A percentile compares a stretch with the other conserved stretches of the same genome.
Evolutionary conservation across 2,797 vertebrate genomes (phyloP).

Genomic region (Leuciscus waleckii): DNA sequence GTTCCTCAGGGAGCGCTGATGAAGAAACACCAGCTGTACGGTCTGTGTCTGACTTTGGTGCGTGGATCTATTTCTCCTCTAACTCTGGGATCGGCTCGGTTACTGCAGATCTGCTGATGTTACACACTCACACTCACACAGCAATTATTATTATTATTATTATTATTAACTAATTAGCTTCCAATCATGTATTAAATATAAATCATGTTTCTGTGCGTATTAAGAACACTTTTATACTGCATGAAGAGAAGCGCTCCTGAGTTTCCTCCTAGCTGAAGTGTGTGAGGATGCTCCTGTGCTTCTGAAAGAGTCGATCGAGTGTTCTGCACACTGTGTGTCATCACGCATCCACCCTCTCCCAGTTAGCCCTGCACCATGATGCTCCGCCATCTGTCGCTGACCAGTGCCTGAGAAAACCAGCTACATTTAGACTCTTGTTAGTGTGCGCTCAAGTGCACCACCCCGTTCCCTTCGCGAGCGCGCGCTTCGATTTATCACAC

Average conservation of each 20-base stretch:
- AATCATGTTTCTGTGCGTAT: not conserved
- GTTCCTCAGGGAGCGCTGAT: not conserved
- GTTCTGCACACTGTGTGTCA: constrained; percentile 63
- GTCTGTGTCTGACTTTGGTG: not conserved
- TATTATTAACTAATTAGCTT: not conserved
- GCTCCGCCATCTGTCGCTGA: constrained; percentile 83
- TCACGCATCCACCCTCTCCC: constrained; percentile 67
- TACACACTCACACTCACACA: not conserved
- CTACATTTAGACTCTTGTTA: constrained; percentile 36
- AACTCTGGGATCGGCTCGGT: constrained; percentile 14
- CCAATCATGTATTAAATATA: not conserved
- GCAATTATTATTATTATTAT: not conserved
- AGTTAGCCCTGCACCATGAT: constrained; percentile 80
- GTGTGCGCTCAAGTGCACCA: not conserved
- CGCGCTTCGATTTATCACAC: not conserved
- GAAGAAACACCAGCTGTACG: not conserved
- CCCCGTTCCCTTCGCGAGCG: not conserved
- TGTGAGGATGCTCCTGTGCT: not conserved
- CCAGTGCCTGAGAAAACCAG: constrained; percentile 77
- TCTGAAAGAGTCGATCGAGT: not conserved
- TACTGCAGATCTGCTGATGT: too few relatives aligned
- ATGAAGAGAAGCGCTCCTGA: not conserved
- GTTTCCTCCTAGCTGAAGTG: not conserved
- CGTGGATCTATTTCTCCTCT: not conserved
- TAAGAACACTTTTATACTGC: not conserved